These are phyloP conservation scores for Pyrgus malvae DNA, from an alignment of 2,888 invertebrate genomes.

Conservation along the genomic window DNA sequence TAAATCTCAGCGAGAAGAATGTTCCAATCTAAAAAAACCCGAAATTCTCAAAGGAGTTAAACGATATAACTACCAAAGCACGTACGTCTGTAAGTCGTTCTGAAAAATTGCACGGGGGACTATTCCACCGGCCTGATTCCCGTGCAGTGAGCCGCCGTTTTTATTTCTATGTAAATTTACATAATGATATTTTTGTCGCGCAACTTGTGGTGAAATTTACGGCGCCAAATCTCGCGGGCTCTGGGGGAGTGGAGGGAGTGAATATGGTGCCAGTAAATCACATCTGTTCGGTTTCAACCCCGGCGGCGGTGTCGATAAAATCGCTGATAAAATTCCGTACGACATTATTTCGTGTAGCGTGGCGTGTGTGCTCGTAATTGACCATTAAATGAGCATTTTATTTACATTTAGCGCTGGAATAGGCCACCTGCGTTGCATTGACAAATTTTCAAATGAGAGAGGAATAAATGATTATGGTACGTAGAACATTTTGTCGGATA, in stretches of 20 bases:
- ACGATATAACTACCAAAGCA: slow-evolving; percentile 25
- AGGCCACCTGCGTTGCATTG: slow-evolving; percentile 20
- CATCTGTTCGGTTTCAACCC: slow-evolving; percentile 42
- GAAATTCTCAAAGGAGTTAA: slow-evolving; percentile 25
- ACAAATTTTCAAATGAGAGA: background rate
- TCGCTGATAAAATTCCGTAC: slow-evolving; percentile 40
- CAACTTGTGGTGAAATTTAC: slow-evolving; percentile 69
- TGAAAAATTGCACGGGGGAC: slow-evolving; percentile 29
- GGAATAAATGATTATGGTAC: background rate
- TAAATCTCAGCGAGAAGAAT: slow-evolving; percentile 17
- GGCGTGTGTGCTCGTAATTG: slow-evolving; percentile 21
- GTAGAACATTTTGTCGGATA: background rate
- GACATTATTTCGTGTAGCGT: slow-evolving; percentile 17
- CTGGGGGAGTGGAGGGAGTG: slow-evolving; percentile 10
- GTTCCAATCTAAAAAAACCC: slow-evolving; percentile 21
- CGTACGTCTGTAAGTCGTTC: slow-evolving; percentile 23
- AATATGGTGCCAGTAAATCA: slow-evolving; percentile 42
- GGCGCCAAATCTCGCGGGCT: slow-evolving; percentile 43
- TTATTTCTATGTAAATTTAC: slow-evolving; percentile 76
- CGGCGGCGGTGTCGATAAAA: slow-evolving; percentile 37
- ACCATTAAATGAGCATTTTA: slow-evolving; percentile 26
- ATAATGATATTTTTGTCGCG: slow-evolving; percentile 79
- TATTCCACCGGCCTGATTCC: slow-evolving; percentile 40
- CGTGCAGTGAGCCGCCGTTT: slow-evolving; percentile 38
- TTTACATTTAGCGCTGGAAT: slow-evolving; percentile 13